Evolutionary conservation across 2,888 invertebrate species (phyloP), one percentile per base, ranked within the genome.

Genomic region (Charanyca ferruginea): DNA sequence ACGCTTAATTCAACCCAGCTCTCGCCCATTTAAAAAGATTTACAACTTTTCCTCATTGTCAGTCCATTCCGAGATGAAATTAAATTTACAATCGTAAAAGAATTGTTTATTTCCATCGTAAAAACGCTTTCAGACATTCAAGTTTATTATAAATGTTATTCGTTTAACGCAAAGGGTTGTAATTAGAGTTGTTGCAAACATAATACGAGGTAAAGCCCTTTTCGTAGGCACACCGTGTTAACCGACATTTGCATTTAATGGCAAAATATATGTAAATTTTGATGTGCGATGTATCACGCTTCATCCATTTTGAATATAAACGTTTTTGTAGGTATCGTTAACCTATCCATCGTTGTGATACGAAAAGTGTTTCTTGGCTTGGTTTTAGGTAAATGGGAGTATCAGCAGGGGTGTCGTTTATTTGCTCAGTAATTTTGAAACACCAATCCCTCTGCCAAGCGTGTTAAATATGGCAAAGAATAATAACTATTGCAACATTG

Each of bases 191-290:
- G 59, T 66, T 60, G 47, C 62, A 71, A 81, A 76, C 65, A 75
- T 65, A 68, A 80, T 68, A 67, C 41, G 28, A 38, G 49, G 55
- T 22, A 23, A 59, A 58, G 42, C 54, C 45, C 54, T 55, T 22
- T 64, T 18, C 20, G 32, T 32, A 28, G 35, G 22, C 28, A 53
- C 18, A 48, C 65, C 66, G 28, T 52, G 58, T 58, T 69, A 78
- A 67, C 66, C 68, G 32, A 16, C 62, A 79, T 81, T 81, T 78
- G 80, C 80, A 76, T 81, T 70, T 81, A 78, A 76, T 78, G 69
- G 64, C 65, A 18, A 73, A 78, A 75, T 73, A 13, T 81, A 80
- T 81, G 82, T 68, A 67, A 77, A 81, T 81, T 79, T 57, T 77
- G 44, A 70, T 62, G 60, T 65, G 68, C 66, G 73, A 45, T 60